Conservation (phyloP, 2,888 invertebrate genomes). For the Bellardia pandia region DNA sequence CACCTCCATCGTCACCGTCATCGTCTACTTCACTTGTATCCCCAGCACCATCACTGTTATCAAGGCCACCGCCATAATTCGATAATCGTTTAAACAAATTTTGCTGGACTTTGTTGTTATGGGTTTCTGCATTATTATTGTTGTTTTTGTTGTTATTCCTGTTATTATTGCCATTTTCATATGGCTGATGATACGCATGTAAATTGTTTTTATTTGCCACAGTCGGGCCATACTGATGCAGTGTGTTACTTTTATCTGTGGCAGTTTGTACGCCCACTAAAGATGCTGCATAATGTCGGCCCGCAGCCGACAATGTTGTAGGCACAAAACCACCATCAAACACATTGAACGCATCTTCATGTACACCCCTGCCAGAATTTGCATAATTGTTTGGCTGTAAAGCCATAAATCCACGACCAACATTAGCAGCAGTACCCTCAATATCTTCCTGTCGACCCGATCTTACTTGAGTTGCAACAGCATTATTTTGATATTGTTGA, state of each 20-base stretch:
- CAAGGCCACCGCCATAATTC: conserved; percentile 51
- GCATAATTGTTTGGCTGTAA: conserved; percentile 53
- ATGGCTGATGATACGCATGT: conserved; percentile 41
- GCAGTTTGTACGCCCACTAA: conserved; percentile 46
- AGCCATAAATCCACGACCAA: conserved; percentile 43
- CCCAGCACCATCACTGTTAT: not conserved
- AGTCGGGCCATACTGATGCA: conserved; percentile 36
- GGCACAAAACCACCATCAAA: conserved; percentile 74
- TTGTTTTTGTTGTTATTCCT: conserved; percentile 29
- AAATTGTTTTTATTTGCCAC: conserved; percentile 78
- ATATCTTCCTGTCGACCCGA: conserved; percentile 3
- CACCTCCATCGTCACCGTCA: not conserved
- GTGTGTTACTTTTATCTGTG: conserved; percentile 46
- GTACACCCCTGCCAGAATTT: conserved; percentile 18
- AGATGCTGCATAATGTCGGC: conserved; percentile 75
- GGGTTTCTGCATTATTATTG: conserved; percentile 7
- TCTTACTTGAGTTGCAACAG: conserved; percentile 16
- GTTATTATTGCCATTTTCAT: conserved; percentile 63
- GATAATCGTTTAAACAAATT: conserved; percentile 68
- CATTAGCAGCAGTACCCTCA: conserved; percentile 42
- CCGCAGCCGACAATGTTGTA: conserved; percentile 75
- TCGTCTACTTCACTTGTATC: not conserved
- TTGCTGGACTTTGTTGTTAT: conserved; percentile 53
- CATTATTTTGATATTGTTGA: conserved; percentile 31
- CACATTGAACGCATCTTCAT: conserved; percentile 43